phyloP scores from a whole-genome alignment of 1,140 invertebrate species.

The Leguminivora glycinivorella region DNA sequence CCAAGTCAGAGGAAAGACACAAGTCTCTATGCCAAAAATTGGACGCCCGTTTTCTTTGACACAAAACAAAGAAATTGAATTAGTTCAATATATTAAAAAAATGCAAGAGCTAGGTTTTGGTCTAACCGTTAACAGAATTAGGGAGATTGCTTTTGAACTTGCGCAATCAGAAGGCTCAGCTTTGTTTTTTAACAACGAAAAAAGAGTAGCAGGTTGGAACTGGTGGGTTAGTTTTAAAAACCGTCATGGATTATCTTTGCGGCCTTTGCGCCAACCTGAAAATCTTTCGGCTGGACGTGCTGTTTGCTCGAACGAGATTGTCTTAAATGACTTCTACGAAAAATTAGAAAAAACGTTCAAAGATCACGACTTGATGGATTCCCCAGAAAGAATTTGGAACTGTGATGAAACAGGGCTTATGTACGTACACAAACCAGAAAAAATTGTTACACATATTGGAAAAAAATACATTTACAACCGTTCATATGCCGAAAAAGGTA shows the following conservation, averaged over 20 bases:
- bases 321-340: slow-evolving; percentile 18
- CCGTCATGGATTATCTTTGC: not conserved
- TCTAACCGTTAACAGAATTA: not conserved
- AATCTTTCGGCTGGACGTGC: not conserved
- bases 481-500: slow-evolving; percentile 53
- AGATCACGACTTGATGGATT: not conserved
- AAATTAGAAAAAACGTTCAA: not conserved
- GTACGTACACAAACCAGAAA: slow-evolving; percentile 41
- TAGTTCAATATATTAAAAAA: not conserved
- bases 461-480: slow-evolving; percentile 54
- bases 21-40: not conserved
- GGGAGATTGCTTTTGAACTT: not conserved
- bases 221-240: slow-evolving; percentile 2
- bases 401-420: slow-evolving; percentile 39
- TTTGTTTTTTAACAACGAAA: too few relatives aligned
- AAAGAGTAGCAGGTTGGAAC: too few relatives aligned
- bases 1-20: not conserved
- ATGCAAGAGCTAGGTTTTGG: not conserved
- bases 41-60: not conserved
- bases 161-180: not conserved
- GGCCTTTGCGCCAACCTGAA: slow-evolving; percentile 6
- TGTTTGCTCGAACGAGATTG: not conserved
- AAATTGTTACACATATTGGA: slow-evolving; percentile 44
- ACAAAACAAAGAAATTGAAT: not conserved
- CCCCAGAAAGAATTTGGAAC: slow-evolving; percentile 40